Percentiles rank a stretch among this genome's conserved stretches.
Conservation (phyloP, 2,113 vertebrate genomes). For the Paramisgurnus dabryanus region DNA sequence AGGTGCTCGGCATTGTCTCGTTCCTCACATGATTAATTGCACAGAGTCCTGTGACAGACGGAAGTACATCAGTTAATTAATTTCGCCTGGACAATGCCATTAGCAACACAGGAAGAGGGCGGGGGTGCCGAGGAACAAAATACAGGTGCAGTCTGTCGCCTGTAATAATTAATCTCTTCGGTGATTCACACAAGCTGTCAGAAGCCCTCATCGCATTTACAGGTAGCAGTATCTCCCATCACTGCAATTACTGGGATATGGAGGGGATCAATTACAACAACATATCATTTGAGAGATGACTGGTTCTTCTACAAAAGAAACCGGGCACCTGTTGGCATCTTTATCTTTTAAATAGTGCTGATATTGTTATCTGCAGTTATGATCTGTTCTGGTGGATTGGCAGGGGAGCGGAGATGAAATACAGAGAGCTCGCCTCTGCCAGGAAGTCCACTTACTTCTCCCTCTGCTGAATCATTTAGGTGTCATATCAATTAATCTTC, state of each 20-base stretch:
- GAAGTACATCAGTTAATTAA: slow-evolving; percentile 61
- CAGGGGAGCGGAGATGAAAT: slow-evolving; percentile 35
- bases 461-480: slow-evolving; percentile 43
- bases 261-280: slow-evolving; percentile 40
- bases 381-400: slow-evolving; percentile 39
- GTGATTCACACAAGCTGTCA: slow-evolving; percentile 49
- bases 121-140: background rate
- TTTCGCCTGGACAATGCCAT: slow-evolving; percentile 54
- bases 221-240: slow-evolving; percentile 33
- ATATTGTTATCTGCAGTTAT: slow-evolving; percentile 38
- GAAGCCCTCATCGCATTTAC: slow-evolving; percentile 18
- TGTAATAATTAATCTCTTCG: slow-evolving; percentile 50
- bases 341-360: slow-evolving; percentile 30
- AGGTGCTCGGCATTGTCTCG: slow-evolving; percentile 51
- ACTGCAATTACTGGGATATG: slow-evolving; percentile 34
- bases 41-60: slow-evolving; percentile 46
- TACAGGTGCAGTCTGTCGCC: slow-evolving; percentile 35
- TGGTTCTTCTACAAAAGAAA: slow-evolving; percentile 13
- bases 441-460: slow-evolving; percentile 41
- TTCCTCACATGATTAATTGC: slow-evolving; percentile 55
- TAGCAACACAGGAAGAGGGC: slow-evolving; percentile 46
- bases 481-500: slow-evolving; percentile 48
- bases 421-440: slow-evolving; percentile 26
- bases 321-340: background rate
- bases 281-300: slow-evolving; percentile 17